Base-by-base conservation (phyloP, 2,888 invertebrate species). In the Andrena flavipes region DNA sequence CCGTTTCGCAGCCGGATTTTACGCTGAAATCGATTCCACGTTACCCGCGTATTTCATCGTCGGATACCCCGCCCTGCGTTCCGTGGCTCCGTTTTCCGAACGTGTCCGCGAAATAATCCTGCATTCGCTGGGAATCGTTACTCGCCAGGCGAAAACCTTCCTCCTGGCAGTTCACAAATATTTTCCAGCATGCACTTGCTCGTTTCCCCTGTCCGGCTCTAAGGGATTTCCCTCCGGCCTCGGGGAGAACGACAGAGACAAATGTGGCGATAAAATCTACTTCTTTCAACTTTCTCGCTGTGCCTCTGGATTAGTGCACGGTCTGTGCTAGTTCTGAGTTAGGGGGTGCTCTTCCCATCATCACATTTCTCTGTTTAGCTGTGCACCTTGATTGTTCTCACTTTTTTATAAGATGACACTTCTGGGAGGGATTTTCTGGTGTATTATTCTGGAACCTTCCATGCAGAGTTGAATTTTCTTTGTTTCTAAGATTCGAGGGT, bases 51-150 rank as follows among this genome's bases (percentile, higher is more conserved):
- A 68, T 29, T 77, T 48, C 26, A 23, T 30, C 62, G 62, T 51
- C 20, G 51, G 42, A 54, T 68, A 60, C 23, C 16, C 2, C 16
- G 51, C 3, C 35, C 8, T 7, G 2, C 30, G 7, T 51, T 67
- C 8, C 56, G 42, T n/a, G 42, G 69, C 54, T 13, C 10, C 35
- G 42, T 51, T 76, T 16, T n/a, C 42, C 35, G 16, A 65, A 20
- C 26, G 26, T 64, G 59, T 69, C 23, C 56, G 70, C 35, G 49
- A 8, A 68, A 80, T 81, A 69, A 69, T 81, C 54, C 65, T 13
- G 29, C 23, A 62, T 48, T 16, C 33, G 16, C 51, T 20, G 29
- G 23, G 59, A 70, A 64, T 64, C 35, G 30, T 20, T n/a, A 6
- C 16, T 48, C 26, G 56, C 0, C 5, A n/a, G 20, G 23, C 10